A percentile compares a stretch with the other conserved stretches of the same genome.
Evolutionary conservation across 1,140 invertebrate species (phyloP).

Genomic region (Zaprionus davidi): DNA sequence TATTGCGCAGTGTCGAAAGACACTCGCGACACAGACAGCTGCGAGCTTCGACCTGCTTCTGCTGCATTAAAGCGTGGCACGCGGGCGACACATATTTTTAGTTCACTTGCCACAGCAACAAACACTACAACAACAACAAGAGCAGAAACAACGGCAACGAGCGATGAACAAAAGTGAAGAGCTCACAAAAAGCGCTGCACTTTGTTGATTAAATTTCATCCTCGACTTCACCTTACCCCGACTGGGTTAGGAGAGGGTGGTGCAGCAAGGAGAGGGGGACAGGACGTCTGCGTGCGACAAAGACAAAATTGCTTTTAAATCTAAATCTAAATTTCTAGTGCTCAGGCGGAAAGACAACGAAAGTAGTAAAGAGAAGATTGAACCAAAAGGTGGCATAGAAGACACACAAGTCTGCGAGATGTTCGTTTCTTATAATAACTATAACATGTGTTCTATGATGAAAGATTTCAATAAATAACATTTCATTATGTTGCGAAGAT

Average conservation of each 20-base stretch:
- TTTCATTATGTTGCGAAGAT: too few relatives aligned
- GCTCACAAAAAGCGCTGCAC: constrained; percentile 68
- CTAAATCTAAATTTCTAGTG: constrained; percentile 73
- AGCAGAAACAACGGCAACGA: constrained; percentile 36
- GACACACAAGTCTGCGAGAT: neutral
- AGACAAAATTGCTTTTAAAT: constrained; percentile 57
- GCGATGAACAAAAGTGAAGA: constrained; percentile 47
- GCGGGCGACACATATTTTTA: constrained; percentile 76
- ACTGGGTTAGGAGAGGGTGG: neutral
- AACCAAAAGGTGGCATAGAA: neutral
- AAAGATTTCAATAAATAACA: too few relatives aligned
- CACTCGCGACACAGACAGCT: neutral
- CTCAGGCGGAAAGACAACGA: constrained; percentile 44
- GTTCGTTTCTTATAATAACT: too few relatives aligned
- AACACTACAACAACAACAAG: constrained; percentile 31
- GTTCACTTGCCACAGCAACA: constrained; percentile 47
- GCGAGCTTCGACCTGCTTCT: neutral
- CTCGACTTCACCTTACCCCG: constrained; percentile 67
- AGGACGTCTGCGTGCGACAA: constrained; percentile 5
- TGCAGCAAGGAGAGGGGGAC: neutral
- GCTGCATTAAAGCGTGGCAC: constrained; percentile 66
- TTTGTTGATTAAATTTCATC: constrained; percentile 80
- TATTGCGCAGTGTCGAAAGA: constrained; percentile 19
- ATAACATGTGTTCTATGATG: too few relatives aligned
- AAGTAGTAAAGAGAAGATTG: neutral